Conservation (phyloP, 2,888 invertebrate species). For the Conomelus anceps region DNA sequence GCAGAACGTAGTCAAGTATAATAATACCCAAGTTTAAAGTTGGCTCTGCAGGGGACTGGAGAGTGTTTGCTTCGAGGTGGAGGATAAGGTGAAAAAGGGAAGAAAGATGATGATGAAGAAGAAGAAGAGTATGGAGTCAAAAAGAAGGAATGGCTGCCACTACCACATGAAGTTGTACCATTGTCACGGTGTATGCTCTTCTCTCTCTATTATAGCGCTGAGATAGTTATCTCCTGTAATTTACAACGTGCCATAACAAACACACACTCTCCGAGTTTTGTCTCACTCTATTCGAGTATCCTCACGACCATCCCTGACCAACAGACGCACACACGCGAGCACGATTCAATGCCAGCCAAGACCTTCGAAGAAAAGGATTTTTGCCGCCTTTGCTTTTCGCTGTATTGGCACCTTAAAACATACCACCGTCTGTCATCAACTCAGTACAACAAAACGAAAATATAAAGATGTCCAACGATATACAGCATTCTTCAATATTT, state of each 20-base stretch:
- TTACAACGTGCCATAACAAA: background rate
- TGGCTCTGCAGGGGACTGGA: background rate
- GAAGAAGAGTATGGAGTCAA: background rate
- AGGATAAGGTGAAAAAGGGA: background rate
- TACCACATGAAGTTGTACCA: background rate
- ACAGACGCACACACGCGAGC: background rate
- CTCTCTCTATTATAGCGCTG: background rate
- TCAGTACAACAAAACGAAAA: background rate
- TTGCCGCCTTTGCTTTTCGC: background rate
- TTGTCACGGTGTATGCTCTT: background rate
- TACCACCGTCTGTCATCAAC: background rate
- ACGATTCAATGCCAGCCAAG: background rate
- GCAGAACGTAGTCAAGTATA: background rate
- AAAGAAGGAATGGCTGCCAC: background rate
- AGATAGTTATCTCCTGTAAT: background rate
- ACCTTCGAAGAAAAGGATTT: background rate
- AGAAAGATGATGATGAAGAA: background rate
- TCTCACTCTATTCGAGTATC: background rate
- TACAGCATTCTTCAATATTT: background rate
- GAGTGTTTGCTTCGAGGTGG: background rate
- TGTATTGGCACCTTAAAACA: background rate
- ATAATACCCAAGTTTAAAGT: background rate
- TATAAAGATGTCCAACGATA: background rate
- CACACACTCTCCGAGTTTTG: background rate
- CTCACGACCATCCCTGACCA: background rate